Evolutionary conservation across 2,113 vertebrate species (phyloP).

Genomic region (rabbit (Oryctolagus cuniculus)): mOryCun1.1 NC_091453.1:10485501-10486000

Average conservation of each 20-base stretch:
- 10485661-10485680: neutral
- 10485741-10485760: neutral
- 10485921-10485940: too few relatives aligned
- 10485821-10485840: too few relatives aligned
- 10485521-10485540: constrained; percentile 19
- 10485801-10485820: too few relatives aligned
- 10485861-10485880: too few relatives aligned
- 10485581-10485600: neutral
- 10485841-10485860: too few relatives aligned
- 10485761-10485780: too few relatives aligned
- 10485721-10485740: constrained; percentile 38
- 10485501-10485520: neutral
- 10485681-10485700: neutral
- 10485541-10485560: neutral
- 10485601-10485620: neutral
- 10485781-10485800: too few relatives aligned
- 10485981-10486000: too few relatives aligned
- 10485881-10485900: too few relatives aligned
- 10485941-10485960: too few relatives aligned
- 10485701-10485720: constrained; percentile 5
- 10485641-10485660: neutral
- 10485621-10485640: neutral
- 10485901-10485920: too few relatives aligned
- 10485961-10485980: too few relatives aligned
- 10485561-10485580: constrained; percentile 6